A percentile compares a stretch with the other conserved stretches of the same genome.
Evolutionary conservation across 2,113 vertebrate species (phyloP).

Genomic region (Engraulis encrasicolus): DNA sequence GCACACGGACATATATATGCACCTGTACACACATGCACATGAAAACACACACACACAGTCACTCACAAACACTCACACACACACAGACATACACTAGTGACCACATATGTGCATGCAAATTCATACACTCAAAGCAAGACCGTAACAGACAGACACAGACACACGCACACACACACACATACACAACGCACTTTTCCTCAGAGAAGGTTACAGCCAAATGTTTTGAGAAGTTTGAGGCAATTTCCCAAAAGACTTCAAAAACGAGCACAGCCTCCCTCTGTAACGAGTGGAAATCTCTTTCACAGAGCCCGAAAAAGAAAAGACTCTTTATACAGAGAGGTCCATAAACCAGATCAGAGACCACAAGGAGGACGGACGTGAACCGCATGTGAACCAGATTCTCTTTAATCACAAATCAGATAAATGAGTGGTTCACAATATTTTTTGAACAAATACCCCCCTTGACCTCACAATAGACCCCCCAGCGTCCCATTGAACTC

Average conservation of each 20-base stretch:
- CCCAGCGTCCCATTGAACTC: too few species aligned
- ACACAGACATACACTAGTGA: constrained; percentile 25
- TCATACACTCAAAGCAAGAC: too few species aligned
- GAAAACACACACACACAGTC: neutral
- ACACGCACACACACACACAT: constrained; percentile 23
- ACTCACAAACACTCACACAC: neutral
- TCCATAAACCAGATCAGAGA: neutral
- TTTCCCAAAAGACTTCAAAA: constrained; percentile 52
- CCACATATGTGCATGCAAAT: too few species aligned
- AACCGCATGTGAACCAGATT: neutral
- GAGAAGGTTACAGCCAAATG: constrained; percentile 8
- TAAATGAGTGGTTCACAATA: too few species aligned
- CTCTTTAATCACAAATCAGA: neutral
- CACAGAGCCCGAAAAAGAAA: constrained; percentile 65
- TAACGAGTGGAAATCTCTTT: constrained; percentile 64
- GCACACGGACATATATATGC: too few species aligned
- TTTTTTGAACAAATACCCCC: too few species aligned
- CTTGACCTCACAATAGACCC: too few species aligned
- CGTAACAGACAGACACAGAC: constrained; percentile 44
- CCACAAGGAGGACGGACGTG: too few species aligned
- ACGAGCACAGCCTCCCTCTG: constrained; percentile 32
- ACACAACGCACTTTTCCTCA: neutral
- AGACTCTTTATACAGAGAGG: neutral
- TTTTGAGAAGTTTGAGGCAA: constrained; percentile 43
- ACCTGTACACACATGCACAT: constrained; percentile 19